Base-by-base conservation (phyloP, 2,113 vertebrate genomes). In the Nesogale talazaci region DNA sequence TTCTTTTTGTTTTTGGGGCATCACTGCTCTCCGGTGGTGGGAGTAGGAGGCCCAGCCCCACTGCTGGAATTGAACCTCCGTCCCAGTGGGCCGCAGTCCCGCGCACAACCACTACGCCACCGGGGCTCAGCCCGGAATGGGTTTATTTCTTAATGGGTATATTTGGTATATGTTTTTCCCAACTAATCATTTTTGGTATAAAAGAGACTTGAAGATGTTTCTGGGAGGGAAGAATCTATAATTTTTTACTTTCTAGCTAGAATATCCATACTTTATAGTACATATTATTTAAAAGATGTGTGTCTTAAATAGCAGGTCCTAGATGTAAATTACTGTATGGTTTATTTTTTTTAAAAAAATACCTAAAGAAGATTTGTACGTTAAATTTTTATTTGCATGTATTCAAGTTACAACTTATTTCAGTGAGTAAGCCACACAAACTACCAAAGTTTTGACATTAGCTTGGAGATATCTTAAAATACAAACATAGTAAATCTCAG, bases 261-360 rank as follows among this genome's bases (percentile, higher is more conserved):
- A 61, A 23, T 23, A 61, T 61, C 17, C 59, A 23, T 61, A 61
- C 22, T 61, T 61, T 23, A 61, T 61, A 61, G 59, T 61, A 61
- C 22, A 61, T 23, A 61, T 23, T 65, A 27, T 65, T 65, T 65
- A 27, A 20, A 16, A 61, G 4, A 61, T 61, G 59, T 61, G 57
- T 59, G 3, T 22, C 59, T 23, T 61, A 61, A 63, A 63, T 63
- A 19, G 10, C 16, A 19, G 25, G 22, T 67, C 27, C 10, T 14
- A 14, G 42, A 4, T 52, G 0, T 79, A 8, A n/a, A 4, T 57
- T 11, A 78, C 25, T 25, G 75, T 75, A 57, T 17, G 31, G 42
- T 40, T 88, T 83, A 12, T 93, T 81, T 87, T 91, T 86, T 92
- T n/a, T n/a, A n/a, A n/a, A 81, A 76, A 76, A 90, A 65, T 88